Percentiles rank a stretch among this genome's conserved stretches.
Conservation (phyloP, 2,113 vertebrate species). For the Athene cunicularia region DNA sequence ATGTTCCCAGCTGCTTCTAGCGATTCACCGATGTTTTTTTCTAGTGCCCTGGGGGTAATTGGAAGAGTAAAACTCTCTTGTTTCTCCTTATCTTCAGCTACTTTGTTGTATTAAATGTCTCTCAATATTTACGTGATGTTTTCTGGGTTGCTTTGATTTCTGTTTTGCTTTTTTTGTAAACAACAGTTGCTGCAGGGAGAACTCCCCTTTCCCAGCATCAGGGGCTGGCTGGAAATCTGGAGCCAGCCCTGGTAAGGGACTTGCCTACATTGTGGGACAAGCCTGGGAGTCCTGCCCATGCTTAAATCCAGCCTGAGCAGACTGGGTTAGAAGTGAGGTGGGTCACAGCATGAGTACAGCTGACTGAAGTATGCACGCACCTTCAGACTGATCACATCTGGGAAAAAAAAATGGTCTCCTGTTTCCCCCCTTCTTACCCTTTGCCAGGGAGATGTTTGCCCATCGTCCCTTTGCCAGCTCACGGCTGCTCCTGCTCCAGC, state of each 20-base stretch:
- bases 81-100: neutral
- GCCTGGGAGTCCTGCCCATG: neutral
- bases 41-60: neutral
- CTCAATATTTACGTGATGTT: neutral
- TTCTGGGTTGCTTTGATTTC: neutral
- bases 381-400: neutral
- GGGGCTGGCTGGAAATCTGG: neutral
- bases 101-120: neutral
- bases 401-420: neutral
- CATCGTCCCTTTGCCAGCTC: neutral
- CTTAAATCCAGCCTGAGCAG: neutral
- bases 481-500: neutral
- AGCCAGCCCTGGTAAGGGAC: neutral
- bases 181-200: neutral
- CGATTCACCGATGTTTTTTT: neutral
- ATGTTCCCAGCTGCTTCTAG: neutral
- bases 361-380: fast-evolving
- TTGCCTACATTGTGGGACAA: neutral
- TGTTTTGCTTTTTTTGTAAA: neutral
- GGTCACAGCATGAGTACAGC: neutral
- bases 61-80: neutral
- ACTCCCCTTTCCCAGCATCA: neutral
- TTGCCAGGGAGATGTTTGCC: neutral
- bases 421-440: neutral
- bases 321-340: neutral